phyloP scores from a whole-genome alignment of 2,888 invertebrate genomes.

The Lagria hirta region DNA sequence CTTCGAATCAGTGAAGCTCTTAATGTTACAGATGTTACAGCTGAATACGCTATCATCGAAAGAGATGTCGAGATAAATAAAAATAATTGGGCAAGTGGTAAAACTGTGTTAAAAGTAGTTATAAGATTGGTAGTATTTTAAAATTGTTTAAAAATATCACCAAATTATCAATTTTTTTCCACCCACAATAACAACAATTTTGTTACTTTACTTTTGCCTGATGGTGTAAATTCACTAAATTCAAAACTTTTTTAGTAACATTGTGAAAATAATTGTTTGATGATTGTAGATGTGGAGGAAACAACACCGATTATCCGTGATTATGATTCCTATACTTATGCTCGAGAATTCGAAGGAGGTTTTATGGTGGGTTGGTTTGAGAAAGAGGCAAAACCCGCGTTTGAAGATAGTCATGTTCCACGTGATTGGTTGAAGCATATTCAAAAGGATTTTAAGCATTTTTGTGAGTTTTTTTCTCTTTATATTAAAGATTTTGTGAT shows the following conservation, averaged over 20 bases:
- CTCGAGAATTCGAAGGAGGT: slow-evolving; percentile 61
- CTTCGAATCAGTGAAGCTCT: too few relatives aligned
- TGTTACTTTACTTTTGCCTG: too few relatives aligned
- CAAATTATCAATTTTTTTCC: slow-evolving; percentile 25
- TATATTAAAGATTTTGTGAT: slow-evolving; percentile 2
- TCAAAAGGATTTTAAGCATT: slow-evolving; percentile 62
- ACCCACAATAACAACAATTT: too few relatives aligned
- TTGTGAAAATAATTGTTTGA: too few relatives aligned
- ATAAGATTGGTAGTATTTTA: too few relatives aligned
- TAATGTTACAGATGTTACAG: too few relatives aligned
- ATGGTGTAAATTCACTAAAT: too few relatives aligned
- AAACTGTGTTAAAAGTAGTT: too few relatives aligned
- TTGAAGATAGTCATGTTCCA: slow-evolving; percentile 55
- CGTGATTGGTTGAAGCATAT: slow-evolving; percentile 58
- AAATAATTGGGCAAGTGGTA: too few relatives aligned
- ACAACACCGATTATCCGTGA: slow-evolving; percentile 62
- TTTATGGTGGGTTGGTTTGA: slow-evolving; percentile 70
- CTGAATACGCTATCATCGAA: too few relatives aligned
- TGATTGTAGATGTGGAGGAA: slow-evolving; percentile 43
- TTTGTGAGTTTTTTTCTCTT: slow-evolving; percentile 54
- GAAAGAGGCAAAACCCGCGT: slow-evolving; percentile 65
- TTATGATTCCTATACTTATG: slow-evolving; percentile 65
- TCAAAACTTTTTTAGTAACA: too few relatives aligned
- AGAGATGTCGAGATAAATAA: too few relatives aligned
- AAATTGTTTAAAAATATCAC: slow-evolving; percentile 2